phyloP scores from a whole-genome alignment of 2,113 vertebrate genomes.

The Tragelaphus buxtoni region DNA sequence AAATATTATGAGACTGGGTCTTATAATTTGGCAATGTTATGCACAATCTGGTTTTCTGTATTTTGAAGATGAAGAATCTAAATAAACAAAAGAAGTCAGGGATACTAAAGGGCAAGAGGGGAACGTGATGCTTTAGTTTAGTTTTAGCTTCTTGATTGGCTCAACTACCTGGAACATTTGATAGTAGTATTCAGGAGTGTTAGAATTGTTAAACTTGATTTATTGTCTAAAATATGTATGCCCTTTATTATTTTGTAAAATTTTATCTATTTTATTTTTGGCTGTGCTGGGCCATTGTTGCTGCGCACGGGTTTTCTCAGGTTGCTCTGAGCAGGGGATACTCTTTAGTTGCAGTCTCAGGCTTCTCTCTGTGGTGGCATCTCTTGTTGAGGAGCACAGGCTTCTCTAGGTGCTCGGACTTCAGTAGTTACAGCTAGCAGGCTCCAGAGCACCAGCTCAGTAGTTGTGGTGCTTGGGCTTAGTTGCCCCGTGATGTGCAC shows the following conservation, averaged over 20 bases:
- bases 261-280: neutral
- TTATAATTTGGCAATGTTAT: neutral
- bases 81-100: conserved; percentile 4
- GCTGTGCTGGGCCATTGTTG: neutral
- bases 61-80: neutral
- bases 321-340: neutral
- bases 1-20: neutral
- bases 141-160: neutral
- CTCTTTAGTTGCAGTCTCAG: neutral
- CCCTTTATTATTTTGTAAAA: neutral
- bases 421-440: neutral
- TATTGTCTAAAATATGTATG: neutral
- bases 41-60: neutral
- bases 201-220: neutral
- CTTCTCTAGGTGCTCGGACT: neutral
- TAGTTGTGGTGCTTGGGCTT: neutral
- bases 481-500: neutral
- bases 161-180: neutral
- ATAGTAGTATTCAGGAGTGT: neutral
- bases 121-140: neutral
- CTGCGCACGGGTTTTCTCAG: neutral
- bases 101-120: neutral
- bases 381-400: too few species aligned
- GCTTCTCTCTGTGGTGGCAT: neutral
- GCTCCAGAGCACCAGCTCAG: neutral